Percentiles rank a stretch among this genome's conserved stretches.
Evolutionary conservation across 2,888 invertebrate species (phyloP).

Genomic region (Leptopterna dolabrata): DNA sequence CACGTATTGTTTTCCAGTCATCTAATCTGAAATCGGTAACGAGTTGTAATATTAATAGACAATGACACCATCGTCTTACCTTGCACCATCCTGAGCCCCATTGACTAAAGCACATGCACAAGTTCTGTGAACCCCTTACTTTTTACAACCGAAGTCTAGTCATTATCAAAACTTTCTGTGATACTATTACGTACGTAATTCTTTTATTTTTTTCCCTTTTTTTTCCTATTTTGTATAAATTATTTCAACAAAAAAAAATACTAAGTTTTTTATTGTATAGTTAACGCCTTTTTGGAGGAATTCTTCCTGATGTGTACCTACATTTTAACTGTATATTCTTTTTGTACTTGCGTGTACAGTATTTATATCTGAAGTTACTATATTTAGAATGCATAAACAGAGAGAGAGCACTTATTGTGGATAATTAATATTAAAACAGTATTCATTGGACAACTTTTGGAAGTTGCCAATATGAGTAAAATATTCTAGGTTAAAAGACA

Average conservation of each 20-base stretch:
- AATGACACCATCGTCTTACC: no score
- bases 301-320: conserved; percentile 61
- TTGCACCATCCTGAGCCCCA: not conserved
- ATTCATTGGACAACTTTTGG: conserved; percentile 56
- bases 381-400: conserved; percentile 29
- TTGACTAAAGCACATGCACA: conserved; percentile 27
- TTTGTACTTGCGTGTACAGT: conserved; percentile 60
- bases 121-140: conserved; percentile 40
- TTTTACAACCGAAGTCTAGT: conserved; percentile 63
- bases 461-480: conserved; percentile 40
- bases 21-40: no score
- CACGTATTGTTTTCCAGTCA: no score
- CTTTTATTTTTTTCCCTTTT: conserved; percentile 57
- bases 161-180: conserved; percentile 65
- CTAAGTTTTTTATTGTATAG: conserved; percentile 58
- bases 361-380: conserved; percentile 55
- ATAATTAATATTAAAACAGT: conserved; percentile 56
- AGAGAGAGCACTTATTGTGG: conserved; percentile 53
- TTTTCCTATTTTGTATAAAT: conserved; percentile 58
- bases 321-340: conserved; percentile 59
- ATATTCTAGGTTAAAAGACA: conserved; percentile 41
- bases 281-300: conserved; percentile 48
- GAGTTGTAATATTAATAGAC: no score
- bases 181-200: conserved; percentile 62
- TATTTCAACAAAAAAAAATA: conserved; percentile 50